These are phyloP conservation scores for Tetramorium parvispinum DNA, from an alignment of 1,140 invertebrate species.

Conservation along the genomic window DNA sequence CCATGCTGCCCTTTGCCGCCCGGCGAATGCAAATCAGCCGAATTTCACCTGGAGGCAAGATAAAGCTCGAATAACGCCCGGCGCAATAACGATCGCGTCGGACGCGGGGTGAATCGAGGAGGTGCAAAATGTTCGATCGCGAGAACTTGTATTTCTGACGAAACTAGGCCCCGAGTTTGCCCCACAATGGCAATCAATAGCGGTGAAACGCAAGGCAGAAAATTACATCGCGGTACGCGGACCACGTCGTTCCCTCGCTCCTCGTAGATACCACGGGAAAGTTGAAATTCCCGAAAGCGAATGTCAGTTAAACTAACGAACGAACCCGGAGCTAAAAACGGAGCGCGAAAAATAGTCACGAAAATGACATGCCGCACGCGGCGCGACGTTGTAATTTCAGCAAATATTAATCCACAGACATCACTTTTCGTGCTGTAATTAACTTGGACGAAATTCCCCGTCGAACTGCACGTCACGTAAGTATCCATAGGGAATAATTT, in stretches of 20 bases:
- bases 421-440: slow-evolving; percentile 23
- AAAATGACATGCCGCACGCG: slow-evolving; percentile 22
- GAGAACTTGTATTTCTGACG: slow-evolving; percentile 32
- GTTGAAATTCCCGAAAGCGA: slow-evolving; percentile 64
- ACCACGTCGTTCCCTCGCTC: neutral
- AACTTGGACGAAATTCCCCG: slow-evolving; percentile 4
- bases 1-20: neutral
- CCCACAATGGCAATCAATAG: slow-evolving; percentile 52
- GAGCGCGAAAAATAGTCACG: slow-evolving; percentile 20
- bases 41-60: slow-evolving; percentile 54
- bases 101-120: slow-evolving; percentile 15
- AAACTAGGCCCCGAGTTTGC: slow-evolving; percentile 58
- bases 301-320: slow-evolving; percentile 67
- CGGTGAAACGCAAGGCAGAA: slow-evolving; percentile 55
- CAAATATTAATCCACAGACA: slow-evolving; percentile 44
- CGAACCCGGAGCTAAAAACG: slow-evolving; percentile 34
- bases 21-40: slow-evolving; percentile 63
- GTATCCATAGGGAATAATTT: neutral
- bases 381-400: slow-evolving; percentile 19
- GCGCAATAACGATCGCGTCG: slow-evolving; percentile 57
- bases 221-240: slow-evolving; percentile 54
- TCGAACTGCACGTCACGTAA: neutral
- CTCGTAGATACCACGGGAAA: slow-evolving; percentile 35
- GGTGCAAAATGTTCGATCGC: slow-evolving; percentile 64
- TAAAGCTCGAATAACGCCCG: slow-evolving; percentile 29